These are phyloP conservation scores for Drosophila tropicalis DNA, from an alignment of 1,140 invertebrate species.

Conservation along the genomic window DNA sequence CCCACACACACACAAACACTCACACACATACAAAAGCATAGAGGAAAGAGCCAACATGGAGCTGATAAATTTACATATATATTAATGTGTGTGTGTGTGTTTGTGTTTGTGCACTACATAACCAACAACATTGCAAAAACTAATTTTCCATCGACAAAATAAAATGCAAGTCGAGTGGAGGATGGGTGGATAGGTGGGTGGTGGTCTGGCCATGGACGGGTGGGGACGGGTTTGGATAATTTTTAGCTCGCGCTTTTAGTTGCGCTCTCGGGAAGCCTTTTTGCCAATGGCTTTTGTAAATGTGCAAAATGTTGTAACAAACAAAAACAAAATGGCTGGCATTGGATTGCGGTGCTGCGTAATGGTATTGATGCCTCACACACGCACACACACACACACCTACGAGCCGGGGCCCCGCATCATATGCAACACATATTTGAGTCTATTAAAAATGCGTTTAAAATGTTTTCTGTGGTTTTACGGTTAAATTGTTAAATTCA, in stretches of 20 bases:
- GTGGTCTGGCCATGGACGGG: background rate
- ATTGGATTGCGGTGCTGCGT: constrained; percentile 25
- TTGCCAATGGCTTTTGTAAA: constrained; percentile 72
- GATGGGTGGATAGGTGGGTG: background rate
- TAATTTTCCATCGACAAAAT: constrained; percentile 76
- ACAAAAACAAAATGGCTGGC: constrained; percentile 70
- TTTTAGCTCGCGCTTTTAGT: constrained; percentile 67
- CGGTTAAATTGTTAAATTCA: constrained; percentile 82
- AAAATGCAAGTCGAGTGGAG: constrained; percentile 47
- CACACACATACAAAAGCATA: constrained; percentile 7
- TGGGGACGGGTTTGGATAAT: constrained; percentile 16
- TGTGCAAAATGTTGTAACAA: constrained; percentile 75
- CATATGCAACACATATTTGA: constrained; percentile 82
- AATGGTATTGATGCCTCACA: constrained; percentile 50
- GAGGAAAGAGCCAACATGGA: constrained; percentile 11
- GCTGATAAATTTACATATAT: constrained; percentile 42
- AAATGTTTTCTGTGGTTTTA: constrained; percentile 83
- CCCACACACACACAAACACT: constrained; percentile 10
- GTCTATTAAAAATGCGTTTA: constrained; percentile 83
- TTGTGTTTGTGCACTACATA: constrained; percentile 5
- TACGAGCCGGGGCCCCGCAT: constrained; percentile 44
- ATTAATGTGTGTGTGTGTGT: constrained; percentile 27
- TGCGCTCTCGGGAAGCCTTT: constrained; percentile 15
- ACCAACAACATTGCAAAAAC: constrained; percentile 53
- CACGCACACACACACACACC: background rate